Conservation (phyloP, 2,797 vertebrate genomes). For the Ptychobarbus kaznakovi region DNA sequence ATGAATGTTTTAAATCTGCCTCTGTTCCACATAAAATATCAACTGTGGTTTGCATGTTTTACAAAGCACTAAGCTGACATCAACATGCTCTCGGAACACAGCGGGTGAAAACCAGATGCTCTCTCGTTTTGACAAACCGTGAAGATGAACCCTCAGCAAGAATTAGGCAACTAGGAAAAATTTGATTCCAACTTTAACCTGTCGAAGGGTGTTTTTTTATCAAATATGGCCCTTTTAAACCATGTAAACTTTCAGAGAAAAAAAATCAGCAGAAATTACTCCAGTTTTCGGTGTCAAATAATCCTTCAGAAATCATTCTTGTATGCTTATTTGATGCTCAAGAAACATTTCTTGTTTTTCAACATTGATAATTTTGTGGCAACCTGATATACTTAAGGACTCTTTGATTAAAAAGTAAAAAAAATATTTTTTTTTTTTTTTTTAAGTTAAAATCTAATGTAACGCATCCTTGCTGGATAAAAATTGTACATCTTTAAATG, state of each 20-base stretch:
- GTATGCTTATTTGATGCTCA: background rate
- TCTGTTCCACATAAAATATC: conserved; percentile 7
- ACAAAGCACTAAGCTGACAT: background rate
- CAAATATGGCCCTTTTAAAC: background rate
- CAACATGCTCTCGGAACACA: background rate
- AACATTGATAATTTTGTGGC: background rate
- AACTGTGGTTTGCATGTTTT: background rate
- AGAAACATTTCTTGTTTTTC: background rate
- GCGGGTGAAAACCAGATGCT: background rate
- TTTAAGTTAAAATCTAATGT: too few species aligned
- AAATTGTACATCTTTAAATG: too few species aligned
- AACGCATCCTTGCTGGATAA: too few species aligned
- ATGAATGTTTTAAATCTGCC: conserved; percentile 14
- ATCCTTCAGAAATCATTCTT: background rate
- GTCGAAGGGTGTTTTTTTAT: background rate
- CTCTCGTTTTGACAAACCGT: background rate
- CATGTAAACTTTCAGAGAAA: background rate
- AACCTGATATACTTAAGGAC: background rate
- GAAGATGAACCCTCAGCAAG: background rate
- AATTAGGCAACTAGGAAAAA: conserved; percentile 8
- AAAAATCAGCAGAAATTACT: background rate
- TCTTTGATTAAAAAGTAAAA: background rate
- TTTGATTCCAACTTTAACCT: conserved; percentile 21
- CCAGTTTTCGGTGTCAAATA: background rate
- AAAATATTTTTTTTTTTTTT: too few species aligned